These are phyloP conservation scores for Numenius phaeopus DNA, from an alignment of 2,797 vertebrate species.

Conservation along the genomic window DNA sequence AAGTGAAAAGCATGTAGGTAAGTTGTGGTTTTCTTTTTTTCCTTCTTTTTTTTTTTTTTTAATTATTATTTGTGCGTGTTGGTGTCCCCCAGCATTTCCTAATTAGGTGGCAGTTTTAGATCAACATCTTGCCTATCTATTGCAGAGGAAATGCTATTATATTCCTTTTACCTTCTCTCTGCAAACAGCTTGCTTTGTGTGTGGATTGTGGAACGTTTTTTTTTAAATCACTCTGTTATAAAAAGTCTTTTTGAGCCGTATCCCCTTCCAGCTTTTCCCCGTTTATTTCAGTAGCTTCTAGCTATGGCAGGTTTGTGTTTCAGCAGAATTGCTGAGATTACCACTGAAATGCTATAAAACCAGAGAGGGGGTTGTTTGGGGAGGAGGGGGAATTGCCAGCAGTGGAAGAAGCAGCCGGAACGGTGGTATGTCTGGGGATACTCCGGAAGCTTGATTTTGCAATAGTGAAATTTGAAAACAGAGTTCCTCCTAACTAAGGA, in stretches of 20 bases:
- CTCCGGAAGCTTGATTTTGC: neutral
- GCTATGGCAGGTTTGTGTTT: neutral
- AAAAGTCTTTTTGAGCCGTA: neutral
- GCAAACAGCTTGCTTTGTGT: neutral
- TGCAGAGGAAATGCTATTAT: neutral
- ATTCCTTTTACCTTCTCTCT: neutral
- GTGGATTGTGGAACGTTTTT: neutral
- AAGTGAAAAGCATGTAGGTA: neutral
- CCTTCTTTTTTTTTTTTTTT: neutral
- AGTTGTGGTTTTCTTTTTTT: neutral
- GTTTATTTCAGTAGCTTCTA: neutral
- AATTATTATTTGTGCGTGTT: too few species aligned
- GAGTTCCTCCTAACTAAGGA: neutral
- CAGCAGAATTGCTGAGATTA: neutral
- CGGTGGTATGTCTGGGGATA: accelerated
- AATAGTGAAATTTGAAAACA: neutral
- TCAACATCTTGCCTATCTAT: neutral
- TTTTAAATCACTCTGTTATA: neutral
- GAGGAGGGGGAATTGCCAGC: neutral
- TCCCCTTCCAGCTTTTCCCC: neutral
- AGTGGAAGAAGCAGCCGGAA: neutral
- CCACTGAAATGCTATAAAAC: neutral
- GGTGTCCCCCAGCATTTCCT: neutral
- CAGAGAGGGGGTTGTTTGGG: neutral
- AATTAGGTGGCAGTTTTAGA: neutral